Percentiles rank a stretch among this genome's conserved stretches.
Conservation (phyloP, 2,888 invertebrate species). For the Zhuqinia jingwanae region DNA sequence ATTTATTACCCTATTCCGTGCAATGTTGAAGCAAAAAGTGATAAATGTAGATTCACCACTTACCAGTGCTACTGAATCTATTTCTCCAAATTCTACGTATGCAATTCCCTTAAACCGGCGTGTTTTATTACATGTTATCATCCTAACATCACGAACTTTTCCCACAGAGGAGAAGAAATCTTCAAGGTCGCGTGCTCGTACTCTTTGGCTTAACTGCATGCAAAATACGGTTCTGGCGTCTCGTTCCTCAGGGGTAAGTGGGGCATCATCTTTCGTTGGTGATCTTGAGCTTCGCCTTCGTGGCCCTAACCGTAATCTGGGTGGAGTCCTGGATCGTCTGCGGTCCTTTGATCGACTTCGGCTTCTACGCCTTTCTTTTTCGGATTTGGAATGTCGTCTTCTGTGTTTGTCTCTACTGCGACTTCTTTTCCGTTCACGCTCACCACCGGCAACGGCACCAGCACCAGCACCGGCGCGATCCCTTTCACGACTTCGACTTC, state of each 20-base stretch:
- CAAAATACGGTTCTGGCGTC: slow-evolving; percentile 99
- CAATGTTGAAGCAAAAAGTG: too few species aligned
- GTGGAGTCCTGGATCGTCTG: slow-evolving; percentile 81
- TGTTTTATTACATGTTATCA: slow-evolving; percentile 99
- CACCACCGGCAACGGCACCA: too few species aligned
- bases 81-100: slow-evolving; percentile 99
- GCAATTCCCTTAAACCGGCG: slow-evolving; percentile 99
- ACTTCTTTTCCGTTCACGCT: slow-evolving; percentile 80
- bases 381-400: slow-evolving; percentile 75
- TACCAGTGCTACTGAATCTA: slow-evolving; percentile 97
- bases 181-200: slow-evolving; percentile 95
- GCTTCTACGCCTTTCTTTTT: slow-evolving; percentile 42
- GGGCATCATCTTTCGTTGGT: slow-evolving; percentile 76
- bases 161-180: slow-evolving; percentile 99
- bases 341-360: slow-evolving; percentile 60
- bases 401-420: slow-evolving; percentile 68
- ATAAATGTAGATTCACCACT: too few species aligned
- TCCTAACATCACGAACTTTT: slow-evolving; percentile 95
- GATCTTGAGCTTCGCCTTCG: slow-evolving; percentile 75
- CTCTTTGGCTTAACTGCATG: slow-evolving; percentile 98
- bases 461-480: too few species aligned
- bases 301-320: slow-evolving; percentile 75
- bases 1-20: background rate
- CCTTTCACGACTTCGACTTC: slow-evolving; percentile 77
- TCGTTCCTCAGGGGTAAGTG: slow-evolving; percentile 95